Evolutionary conservation across 2,797 vertebrate genomes (phyloP), one percentile per base, ranked within the genome.

Genomic region (Streptopelia turtur): DNA sequence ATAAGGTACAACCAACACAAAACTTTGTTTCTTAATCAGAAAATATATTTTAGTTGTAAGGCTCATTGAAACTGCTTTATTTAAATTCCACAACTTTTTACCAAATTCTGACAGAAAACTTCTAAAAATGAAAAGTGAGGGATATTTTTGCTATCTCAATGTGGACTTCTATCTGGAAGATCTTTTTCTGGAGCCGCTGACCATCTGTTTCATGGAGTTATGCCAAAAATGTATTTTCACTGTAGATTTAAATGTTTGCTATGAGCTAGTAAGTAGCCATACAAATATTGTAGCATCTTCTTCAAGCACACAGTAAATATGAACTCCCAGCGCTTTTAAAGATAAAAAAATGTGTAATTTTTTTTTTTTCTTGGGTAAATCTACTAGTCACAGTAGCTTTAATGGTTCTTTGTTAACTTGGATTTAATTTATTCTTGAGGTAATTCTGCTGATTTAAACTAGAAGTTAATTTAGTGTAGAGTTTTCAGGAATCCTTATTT

Each of bases 171-270:
- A 61, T 87, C 35, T 89, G 53, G 72, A 94, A 93, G 71, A 53
- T 77, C 66, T 94, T 96, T 89, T 23, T 74, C 49, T 95, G 61
- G 64, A 95, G 69, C 56, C 7, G 2, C 57, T 93, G 76, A 71
- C 88, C 91, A 92, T 96, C 88, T 97, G 96, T 77, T 96, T 84
- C 43, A 21, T 81, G 60, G 66, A 80, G 6, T 76, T 69, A 33
- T 27, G 86, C 95, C 91, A 95, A 85, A 94, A 89, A 33, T 56
- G 10, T 11, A 31, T 90, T 95, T 90, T 75, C 28, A 30, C 28
- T 91, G 61, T 74, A 72, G 70, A 55, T 80, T 89, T 90, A 83
- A 61, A 60, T 94, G 50, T 20, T 80, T 91, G 13, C 56, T 86
- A 9, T 49, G 49, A 92, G 37, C 77, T 85, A 86, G 50, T 83